Evolutionary conservation across 92 coral and sea anemone species (phyloP).

Genomic region (Muricea muricata): DNA sequence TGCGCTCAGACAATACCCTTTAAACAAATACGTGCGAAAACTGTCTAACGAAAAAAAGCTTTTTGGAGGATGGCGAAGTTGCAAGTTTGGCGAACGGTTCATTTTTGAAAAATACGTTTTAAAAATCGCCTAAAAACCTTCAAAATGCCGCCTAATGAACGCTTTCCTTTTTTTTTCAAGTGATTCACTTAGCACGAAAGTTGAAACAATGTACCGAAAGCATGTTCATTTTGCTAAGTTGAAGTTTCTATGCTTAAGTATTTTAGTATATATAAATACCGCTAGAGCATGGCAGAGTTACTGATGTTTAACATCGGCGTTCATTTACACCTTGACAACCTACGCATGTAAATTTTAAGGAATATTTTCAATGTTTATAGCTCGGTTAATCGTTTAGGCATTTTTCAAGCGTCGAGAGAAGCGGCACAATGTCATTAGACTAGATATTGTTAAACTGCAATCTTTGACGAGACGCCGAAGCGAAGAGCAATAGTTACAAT

Average conservation of each 20-base stretch:
- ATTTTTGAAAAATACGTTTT: background rate
- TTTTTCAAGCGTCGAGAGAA: background rate
- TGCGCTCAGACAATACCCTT: background rate
- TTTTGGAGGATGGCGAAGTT: too few species aligned
- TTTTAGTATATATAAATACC: too few species aligned
- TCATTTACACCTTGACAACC: conserved; percentile 4
- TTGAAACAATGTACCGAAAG: background rate
- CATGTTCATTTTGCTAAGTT: background rate
- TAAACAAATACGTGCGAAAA: background rate
- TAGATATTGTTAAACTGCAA: background rate
- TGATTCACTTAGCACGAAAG: background rate
- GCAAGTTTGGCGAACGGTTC: too few species aligned
- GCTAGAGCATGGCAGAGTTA: too few species aligned
- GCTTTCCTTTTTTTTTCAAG: background rate
- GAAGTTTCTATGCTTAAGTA: background rate
- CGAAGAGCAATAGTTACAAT: background rate
- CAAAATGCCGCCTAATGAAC: too few species aligned
- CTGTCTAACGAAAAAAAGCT: background rate
- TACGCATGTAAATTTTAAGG: background rate
- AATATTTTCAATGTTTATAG: background rate
- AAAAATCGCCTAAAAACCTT: too few species aligned
- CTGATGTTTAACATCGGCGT: background rate
- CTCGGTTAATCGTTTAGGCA: background rate
- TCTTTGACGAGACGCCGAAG: background rate
- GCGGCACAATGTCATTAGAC: background rate